Conservation (phyloP, 2,797 vertebrate genomes). For the Pelobates cultripes region DNA sequence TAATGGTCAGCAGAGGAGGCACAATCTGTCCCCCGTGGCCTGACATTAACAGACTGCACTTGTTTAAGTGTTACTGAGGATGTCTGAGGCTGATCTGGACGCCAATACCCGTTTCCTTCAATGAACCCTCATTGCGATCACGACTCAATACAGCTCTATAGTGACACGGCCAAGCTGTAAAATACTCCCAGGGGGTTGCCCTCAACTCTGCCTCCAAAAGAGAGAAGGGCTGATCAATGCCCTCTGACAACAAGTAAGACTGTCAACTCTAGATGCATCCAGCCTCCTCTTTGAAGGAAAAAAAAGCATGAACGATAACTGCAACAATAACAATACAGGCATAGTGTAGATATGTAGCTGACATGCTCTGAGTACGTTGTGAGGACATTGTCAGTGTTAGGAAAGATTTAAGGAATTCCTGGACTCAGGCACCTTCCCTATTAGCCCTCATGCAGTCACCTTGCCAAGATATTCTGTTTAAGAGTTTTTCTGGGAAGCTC, state of each 20-base stretch:
- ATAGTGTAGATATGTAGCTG: not conserved
- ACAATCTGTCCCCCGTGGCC: constrained; percentile 71
- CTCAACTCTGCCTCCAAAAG: constrained; percentile 69
- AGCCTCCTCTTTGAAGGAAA: constrained; percentile 42
- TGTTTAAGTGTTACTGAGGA: constrained; percentile 75
- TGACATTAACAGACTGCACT: constrained; percentile 76
- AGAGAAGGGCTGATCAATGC: constrained; percentile 70
- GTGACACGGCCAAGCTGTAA: constrained; percentile 66
- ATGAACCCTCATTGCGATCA: constrained; percentile 73
- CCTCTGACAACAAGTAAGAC: constrained; percentile 68
- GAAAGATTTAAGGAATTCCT: too few relatives aligned
- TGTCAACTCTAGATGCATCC: constrained; percentile 61
- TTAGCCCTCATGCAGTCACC: too few relatives aligned
- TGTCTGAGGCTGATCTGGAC: constrained; percentile 73
- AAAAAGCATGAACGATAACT: constrained; percentile 32
- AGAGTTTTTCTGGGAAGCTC: too few relatives aligned
- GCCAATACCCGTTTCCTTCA: constrained; percentile 77
- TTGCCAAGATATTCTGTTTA: too few relatives aligned
- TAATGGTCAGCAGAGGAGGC: constrained; percentile 77
- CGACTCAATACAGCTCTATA: constrained; percentile 70
- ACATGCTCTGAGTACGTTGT: too few relatives aligned
- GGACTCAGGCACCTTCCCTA: too few relatives aligned
- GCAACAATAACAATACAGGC: constrained; percentile 21
- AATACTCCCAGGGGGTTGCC: constrained; percentile 70
- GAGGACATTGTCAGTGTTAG: too few relatives aligned